A percentile compares a stretch with the other conserved stretches of the same genome.
phyloP scores from a whole-genome alignment of 2,888 invertebrate genomes.

The Cloeon dipterum region DNA sequence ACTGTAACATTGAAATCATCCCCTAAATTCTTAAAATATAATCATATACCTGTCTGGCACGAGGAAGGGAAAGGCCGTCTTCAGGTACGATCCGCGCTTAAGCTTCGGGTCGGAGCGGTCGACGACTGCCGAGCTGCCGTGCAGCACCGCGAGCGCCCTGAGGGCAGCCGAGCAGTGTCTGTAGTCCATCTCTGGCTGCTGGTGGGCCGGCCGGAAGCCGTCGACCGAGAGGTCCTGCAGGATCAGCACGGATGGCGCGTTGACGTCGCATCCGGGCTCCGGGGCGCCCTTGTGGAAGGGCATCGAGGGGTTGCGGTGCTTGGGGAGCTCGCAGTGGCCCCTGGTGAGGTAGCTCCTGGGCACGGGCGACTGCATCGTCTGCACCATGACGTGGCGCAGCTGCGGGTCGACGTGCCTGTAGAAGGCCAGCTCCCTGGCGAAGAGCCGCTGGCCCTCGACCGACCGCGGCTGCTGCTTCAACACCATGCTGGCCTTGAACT shows the following conservation, averaged over 20 bases:
- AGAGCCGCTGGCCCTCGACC: neutral
- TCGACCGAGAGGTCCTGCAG: neutral
- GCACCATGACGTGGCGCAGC: neutral
- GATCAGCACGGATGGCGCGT: neutral
- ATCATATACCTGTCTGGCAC: too few relatives aligned
- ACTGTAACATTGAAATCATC: too few relatives aligned
- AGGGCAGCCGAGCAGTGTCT: neutral
- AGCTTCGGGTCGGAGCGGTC: conserved; percentile 1
- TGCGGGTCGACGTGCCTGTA: neutral
- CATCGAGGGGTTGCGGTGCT: neutral
- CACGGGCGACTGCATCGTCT: neutral
- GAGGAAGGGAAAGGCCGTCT: neutral
- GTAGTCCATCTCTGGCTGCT: neutral
- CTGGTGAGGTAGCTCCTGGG: neutral
- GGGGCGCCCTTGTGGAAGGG: neutral
- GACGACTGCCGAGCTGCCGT: neutral
- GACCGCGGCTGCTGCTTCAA: neutral
- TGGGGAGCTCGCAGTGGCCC: neutral
- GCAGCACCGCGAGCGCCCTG: neutral
- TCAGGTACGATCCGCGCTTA: neutral
- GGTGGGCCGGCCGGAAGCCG: neutral
- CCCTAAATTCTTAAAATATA: too few relatives aligned
- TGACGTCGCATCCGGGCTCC: neutral
- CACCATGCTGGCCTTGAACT: neutral
- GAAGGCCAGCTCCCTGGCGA: neutral